Evolutionary conservation across 2,888 invertebrate genomes (phyloP).

Genomic region (Stramonita haemastoma): DNA sequence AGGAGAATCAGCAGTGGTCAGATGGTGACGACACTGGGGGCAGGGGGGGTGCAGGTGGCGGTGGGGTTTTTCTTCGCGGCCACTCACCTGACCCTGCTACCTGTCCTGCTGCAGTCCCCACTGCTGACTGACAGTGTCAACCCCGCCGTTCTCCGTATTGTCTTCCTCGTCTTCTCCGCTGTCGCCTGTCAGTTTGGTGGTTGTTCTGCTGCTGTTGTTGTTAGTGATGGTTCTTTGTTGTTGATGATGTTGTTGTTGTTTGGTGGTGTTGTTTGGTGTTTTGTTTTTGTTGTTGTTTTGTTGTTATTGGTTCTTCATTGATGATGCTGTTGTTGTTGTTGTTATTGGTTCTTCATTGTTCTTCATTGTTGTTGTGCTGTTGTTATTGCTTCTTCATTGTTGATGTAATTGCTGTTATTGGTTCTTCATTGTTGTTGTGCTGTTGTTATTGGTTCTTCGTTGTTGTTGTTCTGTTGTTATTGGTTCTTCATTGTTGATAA

Average conservation of each 20-base stretch:
- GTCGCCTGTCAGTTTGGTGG: neutral
- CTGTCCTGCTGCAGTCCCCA: neutral
- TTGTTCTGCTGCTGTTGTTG: neutral
- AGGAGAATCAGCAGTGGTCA: neutral
- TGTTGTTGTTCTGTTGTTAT: too few species aligned
- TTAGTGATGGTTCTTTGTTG: neutral
- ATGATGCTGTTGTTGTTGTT: too few species aligned
- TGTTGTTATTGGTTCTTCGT: too few species aligned
- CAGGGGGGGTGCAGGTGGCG: neutral
- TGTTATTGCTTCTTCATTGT: too few species aligned
- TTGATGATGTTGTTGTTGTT: neutral
- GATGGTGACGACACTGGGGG: neutral
- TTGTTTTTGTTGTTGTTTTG: neutral
- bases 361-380: too few species aligned
- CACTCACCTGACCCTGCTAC: slow-evolving; percentile 21
- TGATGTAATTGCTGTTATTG: too few species aligned
- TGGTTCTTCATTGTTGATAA: too few species aligned
- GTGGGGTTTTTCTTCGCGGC: slow-evolving; percentile 26
- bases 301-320: too few species aligned
- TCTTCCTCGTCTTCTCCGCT: slow-evolving; percentile 33
- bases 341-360: too few species aligned
- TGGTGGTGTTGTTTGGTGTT: neutral
- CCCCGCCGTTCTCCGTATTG: slow-evolving; percentile 4
- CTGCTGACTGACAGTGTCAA: neutral
- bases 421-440: too few species aligned